Conservation (phyloP, 1,140 invertebrate species). For the Aphaenogaster ashmeadi region DNA sequence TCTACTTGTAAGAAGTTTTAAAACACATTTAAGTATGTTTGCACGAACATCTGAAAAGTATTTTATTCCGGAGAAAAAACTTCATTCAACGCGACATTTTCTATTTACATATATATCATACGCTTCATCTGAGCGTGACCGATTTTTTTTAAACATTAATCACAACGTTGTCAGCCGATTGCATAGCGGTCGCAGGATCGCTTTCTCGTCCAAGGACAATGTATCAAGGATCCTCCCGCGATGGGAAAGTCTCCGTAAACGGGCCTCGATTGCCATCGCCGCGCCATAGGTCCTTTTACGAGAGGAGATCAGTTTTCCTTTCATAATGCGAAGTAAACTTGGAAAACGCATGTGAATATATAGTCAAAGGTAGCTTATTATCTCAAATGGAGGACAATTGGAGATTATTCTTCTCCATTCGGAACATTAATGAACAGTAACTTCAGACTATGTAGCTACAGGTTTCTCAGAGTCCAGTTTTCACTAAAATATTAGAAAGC, state of each 20-base stretch:
- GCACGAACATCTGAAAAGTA: neutral
- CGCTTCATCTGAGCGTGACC: constrained; percentile 21
- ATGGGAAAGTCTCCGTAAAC: constrained; percentile 61
- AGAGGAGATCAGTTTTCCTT: constrained; percentile 43
- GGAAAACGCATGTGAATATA: neutral
- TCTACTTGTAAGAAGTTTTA: neutral
- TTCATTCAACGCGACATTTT: neutral
- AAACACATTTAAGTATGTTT: neutral
- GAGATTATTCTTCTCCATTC: constrained; percentile 18
- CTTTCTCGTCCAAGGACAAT: constrained; percentile 70
- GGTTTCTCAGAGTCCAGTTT: neutral
- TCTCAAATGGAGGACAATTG: neutral
- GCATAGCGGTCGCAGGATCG: constrained; percentile 50
- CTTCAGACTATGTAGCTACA: neutral
- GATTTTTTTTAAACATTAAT: constrained; percentile 55
- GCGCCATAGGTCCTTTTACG: constrained; percentile 44
- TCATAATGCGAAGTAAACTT: constrained; percentile 29
- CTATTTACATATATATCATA: neutral
- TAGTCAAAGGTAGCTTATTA: constrained; percentile 27
- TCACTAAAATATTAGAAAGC: neutral
- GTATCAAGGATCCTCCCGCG: constrained; percentile 60
- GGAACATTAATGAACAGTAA: neutral
- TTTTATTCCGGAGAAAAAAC: neutral
- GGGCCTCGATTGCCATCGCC: constrained; percentile 15
- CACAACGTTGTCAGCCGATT: constrained; percentile 35